Evolutionary conservation across 2,113 vertebrate species (phyloP), one percentile per base, ranked within the genome.

Genomic region (Platichthys stellatus): DNA sequence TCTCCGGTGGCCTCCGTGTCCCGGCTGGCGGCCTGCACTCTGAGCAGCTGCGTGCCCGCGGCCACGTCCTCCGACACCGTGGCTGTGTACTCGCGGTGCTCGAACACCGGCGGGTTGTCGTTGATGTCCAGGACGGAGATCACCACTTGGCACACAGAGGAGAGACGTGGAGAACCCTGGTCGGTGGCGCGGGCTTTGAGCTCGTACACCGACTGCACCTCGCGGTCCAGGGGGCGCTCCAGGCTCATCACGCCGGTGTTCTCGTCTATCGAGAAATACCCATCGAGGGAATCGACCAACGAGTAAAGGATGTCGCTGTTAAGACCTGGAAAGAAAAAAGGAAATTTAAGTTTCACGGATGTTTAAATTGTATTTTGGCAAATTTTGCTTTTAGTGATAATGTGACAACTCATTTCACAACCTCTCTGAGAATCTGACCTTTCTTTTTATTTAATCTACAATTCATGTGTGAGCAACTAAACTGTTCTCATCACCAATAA

Each of bases 41-140:
- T 94, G n/a, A 99, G 93, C 84, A 98, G 86, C 89, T 97, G 97
- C 0, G 95, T 95, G 43, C 98, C 97, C 17, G 93, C 81, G 0
- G 92, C 72, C 26, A 95, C 40, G 40, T 98, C 96, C 89, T 99
- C 98, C 0, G 96, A 91, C 40, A 98, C 86, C 0, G 94, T 93
- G 26, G 95, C 93, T 1, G 93, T 93, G 56, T 99, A 99, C 12
- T 99, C 98, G 0, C 96, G 96, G 1, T 95, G 95, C 88, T 99
- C 98, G 78, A 99, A 99, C 72, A 98, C 95, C 0, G 98, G 98
- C 0, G 98, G 98, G 60, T 99, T 99, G 90, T 99, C 97, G 71
- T 99, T 99, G 90, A 99, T 98, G 88, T 99, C 98, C 88, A 99
- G 86, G 73, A 99, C 95, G 0, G 97, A 98, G 67, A 99, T 88